Evolutionary conservation across 2,113 vertebrate species (phyloP).

Genomic region (Callionymus lyra): DNA sequence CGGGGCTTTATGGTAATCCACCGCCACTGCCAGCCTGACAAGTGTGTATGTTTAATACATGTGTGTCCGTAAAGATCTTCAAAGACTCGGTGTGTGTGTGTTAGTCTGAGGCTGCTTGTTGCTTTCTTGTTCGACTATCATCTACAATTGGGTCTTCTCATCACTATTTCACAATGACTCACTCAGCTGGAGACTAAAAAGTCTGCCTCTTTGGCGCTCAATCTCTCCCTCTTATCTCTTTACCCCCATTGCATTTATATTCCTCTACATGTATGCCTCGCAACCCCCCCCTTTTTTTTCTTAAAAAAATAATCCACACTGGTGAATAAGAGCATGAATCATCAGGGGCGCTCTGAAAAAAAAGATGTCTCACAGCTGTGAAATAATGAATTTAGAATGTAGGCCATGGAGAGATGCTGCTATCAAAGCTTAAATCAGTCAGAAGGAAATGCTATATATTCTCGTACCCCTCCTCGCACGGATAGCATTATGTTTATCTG

Average conservation of each 20-base stretch:
- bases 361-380: conserved; percentile 42
- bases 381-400: conserved; percentile 38
- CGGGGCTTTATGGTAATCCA: conserved; percentile 37
- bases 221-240: conserved; percentile 34
- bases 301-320: conserved; percentile 34
- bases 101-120: conserved; percentile 14
- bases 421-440: conserved; percentile 46
- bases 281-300: conserved; percentile 14
- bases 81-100: conserved; percentile 12
- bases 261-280: conserved; percentile 22
- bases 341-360: conserved; percentile 29
- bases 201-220: conserved; percentile 39
- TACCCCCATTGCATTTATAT: conserved; percentile 9
- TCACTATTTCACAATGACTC: conserved; percentile 51
- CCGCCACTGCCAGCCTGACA: conserved; percentile 14
- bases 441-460: conserved; percentile 31
- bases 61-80: conserved; percentile 17
- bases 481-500: conserved; percentile 15
- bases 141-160: conserved; percentile 30
- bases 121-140: conserved; percentile 7
- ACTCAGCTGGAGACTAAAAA: conserved; percentile 60
- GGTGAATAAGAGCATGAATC: conserved; percentile 45
- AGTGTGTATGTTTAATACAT: conserved; percentile 26
- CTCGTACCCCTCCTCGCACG: neutral
- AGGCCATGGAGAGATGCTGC: conserved; percentile 39